phyloP scores from a whole-genome alignment of 2,113 vertebrate genomes.

The Dunckerocampus dactyliophorus region DNA sequence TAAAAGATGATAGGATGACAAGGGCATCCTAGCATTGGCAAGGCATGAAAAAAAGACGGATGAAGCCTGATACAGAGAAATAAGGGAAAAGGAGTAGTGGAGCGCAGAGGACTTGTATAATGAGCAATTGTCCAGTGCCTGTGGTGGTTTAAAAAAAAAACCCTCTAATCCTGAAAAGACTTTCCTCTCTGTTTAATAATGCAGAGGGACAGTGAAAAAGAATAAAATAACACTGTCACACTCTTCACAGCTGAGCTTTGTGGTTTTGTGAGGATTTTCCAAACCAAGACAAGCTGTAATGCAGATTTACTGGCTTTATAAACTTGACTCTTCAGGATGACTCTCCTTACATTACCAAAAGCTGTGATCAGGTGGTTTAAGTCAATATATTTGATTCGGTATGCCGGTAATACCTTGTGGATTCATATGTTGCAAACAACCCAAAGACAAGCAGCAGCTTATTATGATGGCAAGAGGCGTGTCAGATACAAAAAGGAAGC shows the following conservation, averaged over 20 bases:
- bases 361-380: background rate
- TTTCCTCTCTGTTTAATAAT: slow-evolving; percentile 44
- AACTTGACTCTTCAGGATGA: background rate
- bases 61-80: background rate
- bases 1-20: background rate
- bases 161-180: slow-evolving; percentile 46
- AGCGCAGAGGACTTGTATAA: slow-evolving; percentile 32
- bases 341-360: background rate
- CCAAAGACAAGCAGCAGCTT: no score
- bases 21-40: background rate
- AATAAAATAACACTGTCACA: slow-evolving; percentile 17
- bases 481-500: no score
- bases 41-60: background rate
- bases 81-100: background rate
- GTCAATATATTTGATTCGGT: background rate
- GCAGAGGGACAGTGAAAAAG: slow-evolving; percentile 25
- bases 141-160: slow-evolving; percentile 34
- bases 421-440: no score
- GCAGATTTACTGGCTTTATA: background rate
- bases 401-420: no score
- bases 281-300: slow-evolving; percentile 3
- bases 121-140: slow-evolving; percentile 44
- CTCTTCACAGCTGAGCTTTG: slow-evolving; percentile 10
- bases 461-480: no score
- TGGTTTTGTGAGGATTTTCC: slow-evolving; percentile 24